Percentiles rank a stretch among this genome's conserved stretches.
These are phyloP conservation scores for Procapra przewalskii DNA, from an alignment of 2,113 vertebrate species.

Conservation along the genomic window DNA sequence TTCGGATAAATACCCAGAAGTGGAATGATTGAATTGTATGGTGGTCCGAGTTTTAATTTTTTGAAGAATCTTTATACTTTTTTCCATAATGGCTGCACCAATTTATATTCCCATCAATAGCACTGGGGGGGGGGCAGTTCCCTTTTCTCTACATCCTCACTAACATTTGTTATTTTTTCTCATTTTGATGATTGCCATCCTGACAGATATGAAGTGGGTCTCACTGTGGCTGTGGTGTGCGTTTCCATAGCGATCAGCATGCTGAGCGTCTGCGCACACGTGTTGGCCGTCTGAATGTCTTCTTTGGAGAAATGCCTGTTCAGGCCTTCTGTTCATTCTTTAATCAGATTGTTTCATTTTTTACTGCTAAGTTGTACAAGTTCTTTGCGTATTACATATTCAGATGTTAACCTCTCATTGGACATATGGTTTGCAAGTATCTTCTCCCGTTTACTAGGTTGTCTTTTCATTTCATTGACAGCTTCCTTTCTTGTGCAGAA, in stretches of 20 bases:
- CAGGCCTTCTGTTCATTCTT: not conserved
- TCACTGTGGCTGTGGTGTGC: not conserved
- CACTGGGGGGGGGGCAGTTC: rapidly evolving
- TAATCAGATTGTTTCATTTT: not conserved
- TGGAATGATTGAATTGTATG: not conserved
- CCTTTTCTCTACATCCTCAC: not conserved
- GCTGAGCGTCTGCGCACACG: rapidly evolving
- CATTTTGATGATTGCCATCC: not conserved
- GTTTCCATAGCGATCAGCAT: rapidly evolving
- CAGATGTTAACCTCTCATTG: not conserved
- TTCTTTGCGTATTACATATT: not conserved
- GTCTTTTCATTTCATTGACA: not conserved
- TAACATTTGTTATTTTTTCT: no score
- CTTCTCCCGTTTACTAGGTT: not conserved
- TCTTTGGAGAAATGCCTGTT: not conserved
- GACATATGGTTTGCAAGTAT: not conserved
- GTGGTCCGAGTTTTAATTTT: not conserved
- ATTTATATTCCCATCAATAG: not conserved
- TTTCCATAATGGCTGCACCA: not conserved
- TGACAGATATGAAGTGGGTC: not conserved
- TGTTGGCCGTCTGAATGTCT: not conserved
- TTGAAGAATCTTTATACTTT: not conserved
- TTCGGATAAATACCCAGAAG: not conserved
- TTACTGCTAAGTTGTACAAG: no score
- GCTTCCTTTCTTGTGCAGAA: not conserved